Conservation (phyloP, 2,113 vertebrate genomes). For the Amphiprion ocellaris region DNA sequence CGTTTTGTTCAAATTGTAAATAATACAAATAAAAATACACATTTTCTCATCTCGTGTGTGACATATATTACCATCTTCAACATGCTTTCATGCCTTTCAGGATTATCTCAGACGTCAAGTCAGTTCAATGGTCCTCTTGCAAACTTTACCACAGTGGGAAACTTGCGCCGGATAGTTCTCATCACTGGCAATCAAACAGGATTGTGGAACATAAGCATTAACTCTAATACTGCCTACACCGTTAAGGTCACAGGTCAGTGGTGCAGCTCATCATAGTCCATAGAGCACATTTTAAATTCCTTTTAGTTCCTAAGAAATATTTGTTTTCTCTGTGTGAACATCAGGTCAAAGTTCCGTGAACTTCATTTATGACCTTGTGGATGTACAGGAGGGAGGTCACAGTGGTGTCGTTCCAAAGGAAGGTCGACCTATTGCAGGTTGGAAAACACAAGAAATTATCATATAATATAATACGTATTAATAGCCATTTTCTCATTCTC, state of each 20-base stretch:
- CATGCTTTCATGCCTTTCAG: conserved; percentile 36
- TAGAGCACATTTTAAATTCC: background rate
- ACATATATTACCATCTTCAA: background rate
- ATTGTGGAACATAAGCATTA: conserved; percentile 72
- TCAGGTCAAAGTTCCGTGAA: conserved; percentile 78
- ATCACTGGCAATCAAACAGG: conserved; percentile 64
- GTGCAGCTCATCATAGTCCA: background rate
- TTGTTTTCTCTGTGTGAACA: background rate
- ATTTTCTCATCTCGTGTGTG: background rate
- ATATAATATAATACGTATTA: background rate
- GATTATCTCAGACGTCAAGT: conserved; percentile 69
- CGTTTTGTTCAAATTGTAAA: too few relatives aligned
- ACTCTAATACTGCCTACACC: conserved; percentile 68
- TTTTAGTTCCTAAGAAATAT: background rate
- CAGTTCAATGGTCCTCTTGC: conserved; percentile 70
- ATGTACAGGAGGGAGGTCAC: conserved; percentile 50
- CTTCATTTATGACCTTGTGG: conserved; percentile 77
- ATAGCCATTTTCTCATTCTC: background rate
- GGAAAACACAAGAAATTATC: background rate
- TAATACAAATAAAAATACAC: background rate
- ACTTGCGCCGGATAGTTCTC: conserved; percentile 65
- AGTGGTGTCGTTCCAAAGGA: conserved; percentile 67
- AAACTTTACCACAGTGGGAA: conserved; percentile 65
- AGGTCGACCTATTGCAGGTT: conserved; percentile 74
- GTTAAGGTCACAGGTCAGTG: conserved; percentile 79